phyloP scores from a whole-genome alignment of 2,113 vertebrate genomes.

The Caranx ignobilis region DNA sequence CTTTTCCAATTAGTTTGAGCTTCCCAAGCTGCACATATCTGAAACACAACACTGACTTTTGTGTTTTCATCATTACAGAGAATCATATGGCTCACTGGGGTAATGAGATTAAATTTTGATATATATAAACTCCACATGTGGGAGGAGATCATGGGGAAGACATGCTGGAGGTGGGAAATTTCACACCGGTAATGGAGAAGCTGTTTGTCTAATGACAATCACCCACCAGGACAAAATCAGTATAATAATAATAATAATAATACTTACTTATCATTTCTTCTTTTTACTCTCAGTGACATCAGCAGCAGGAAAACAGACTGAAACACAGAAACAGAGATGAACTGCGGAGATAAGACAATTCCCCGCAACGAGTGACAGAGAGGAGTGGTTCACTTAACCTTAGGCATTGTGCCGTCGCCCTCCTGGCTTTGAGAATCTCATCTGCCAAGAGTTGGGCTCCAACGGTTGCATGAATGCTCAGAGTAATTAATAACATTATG shows the following conservation, averaged over 20 bases:
- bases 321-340: constrained; percentile 7
- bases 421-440: constrained; percentile 56
- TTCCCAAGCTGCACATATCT: neutral
- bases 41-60: constrained; percentile 17
- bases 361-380: constrained; percentile 48
- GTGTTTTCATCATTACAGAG: constrained; percentile 25
- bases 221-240: constrained; percentile 20
- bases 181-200: constrained; percentile 39
- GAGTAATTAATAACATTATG: constrained; percentile 84
- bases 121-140: constrained; percentile 44
- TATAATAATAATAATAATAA: constrained; percentile 1
- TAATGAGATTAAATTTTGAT: constrained; percentile 50
- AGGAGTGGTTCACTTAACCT: constrained; percentile 65
- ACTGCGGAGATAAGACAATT: constrained; percentile 32
- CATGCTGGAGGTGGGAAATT: constrained; percentile 40
- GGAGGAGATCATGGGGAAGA: constrained; percentile 45
- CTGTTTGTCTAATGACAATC: constrained; percentile 26
- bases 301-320: constrained; percentile 20
- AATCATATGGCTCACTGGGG: constrained; percentile 31
- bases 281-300: constrained; percentile 6
- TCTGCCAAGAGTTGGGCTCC: constrained; percentile 58
- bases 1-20: constrained; percentile 15
- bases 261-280: constrained; percentile 28
- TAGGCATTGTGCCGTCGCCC: constrained; percentile 33
- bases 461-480: constrained; percentile 46